phyloP scores from a whole-genome alignment of 2,888 invertebrate species.

The Candidula unifasciata region DNA sequence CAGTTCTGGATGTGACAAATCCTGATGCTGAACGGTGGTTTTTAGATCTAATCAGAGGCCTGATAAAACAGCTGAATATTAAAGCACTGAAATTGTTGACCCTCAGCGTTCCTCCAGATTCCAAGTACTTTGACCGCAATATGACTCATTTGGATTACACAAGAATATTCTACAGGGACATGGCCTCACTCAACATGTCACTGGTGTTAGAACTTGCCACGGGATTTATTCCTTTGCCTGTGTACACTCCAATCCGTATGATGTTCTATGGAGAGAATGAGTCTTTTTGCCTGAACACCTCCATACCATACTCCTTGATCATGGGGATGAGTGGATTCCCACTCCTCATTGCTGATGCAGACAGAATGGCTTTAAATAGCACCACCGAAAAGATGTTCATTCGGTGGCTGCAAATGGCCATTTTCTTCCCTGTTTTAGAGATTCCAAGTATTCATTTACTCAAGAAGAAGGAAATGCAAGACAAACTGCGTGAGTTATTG shows the following conservation, averaged over 20 bases:
- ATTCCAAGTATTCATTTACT: constrained; percentile 55
- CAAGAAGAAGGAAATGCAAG: constrained; percentile 36
- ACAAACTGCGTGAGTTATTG: constrained; percentile 38
- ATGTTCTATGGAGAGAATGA: constrained; percentile 47
- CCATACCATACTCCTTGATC: constrained; percentile 54
- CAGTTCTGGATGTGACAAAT: constrained; percentile 58
- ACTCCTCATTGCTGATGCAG: constrained; percentile 54
- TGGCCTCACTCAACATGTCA: constrained; percentile 54
- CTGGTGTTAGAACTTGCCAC: constrained; percentile 56
- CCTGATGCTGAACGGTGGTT: constrained; percentile 56
- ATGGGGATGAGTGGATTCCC: constrained; percentile 57
- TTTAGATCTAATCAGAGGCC: constrained; percentile 43
- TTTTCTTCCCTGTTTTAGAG: constrained; percentile 57
- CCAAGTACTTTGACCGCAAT: constrained; percentile 55
- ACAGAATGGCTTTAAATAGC: constrained; percentile 22
- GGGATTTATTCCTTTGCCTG: constrained; percentile 56
- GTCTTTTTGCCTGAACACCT: constrained; percentile 53
- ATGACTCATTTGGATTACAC: constrained; percentile 58
- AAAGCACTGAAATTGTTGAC: constrained; percentile 58
- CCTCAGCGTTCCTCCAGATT: constrained; percentile 56
- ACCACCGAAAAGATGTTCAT: constrained; percentile 54
- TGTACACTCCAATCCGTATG: constrained; percentile 53
- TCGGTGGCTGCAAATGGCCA: constrained; percentile 58
- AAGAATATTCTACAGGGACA: constrained; percentile 54
- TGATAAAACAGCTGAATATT: constrained; percentile 52